Evolutionary conservation across 2,888 invertebrate species (phyloP).

Genomic region (Hemistola chrysoprasaria): DNA sequence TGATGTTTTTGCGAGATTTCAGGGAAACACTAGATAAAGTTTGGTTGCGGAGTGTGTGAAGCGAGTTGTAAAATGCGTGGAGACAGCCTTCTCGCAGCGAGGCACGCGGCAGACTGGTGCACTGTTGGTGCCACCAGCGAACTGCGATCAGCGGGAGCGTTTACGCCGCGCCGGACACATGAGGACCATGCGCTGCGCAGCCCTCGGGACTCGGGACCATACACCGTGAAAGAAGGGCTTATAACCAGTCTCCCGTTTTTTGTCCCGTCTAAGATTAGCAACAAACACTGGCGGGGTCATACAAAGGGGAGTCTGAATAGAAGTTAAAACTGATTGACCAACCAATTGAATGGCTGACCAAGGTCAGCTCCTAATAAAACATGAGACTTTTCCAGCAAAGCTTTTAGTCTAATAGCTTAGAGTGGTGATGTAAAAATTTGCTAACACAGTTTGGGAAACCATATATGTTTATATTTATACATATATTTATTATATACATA

Average conservation of each 20-base stretch:
- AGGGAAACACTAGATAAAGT: slow-evolving; percentile 20
- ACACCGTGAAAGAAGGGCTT: slow-evolving; percentile 64
- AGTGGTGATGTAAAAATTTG: slow-evolving; percentile 8
- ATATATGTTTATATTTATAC: too few species aligned
- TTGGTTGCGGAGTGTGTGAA: slow-evolving; percentile 19
- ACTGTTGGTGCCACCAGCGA: slow-evolving; percentile 35
- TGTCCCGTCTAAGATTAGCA: slow-evolving; percentile 72
- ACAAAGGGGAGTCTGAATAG: slow-evolving; percentile 35
- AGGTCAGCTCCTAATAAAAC: slow-evolving; percentile 8
- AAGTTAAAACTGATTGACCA: slow-evolving; percentile 8
- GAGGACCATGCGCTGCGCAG: slow-evolving; percentile 13
- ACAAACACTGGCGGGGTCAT: slow-evolving; percentile 56
- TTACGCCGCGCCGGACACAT: slow-evolving; percentile 33
- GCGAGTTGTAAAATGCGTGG: slow-evolving; percentile 14
- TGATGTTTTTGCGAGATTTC: slow-evolving; percentile 20
- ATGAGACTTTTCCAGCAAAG: not conserved
- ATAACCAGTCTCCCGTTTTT: slow-evolving; percentile 61
- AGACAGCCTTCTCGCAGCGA: slow-evolving; percentile 52
- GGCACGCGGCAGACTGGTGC: slow-evolving; percentile 63
- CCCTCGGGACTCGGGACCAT: slow-evolving; percentile 23
- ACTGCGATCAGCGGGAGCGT: too few species aligned
- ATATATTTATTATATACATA: too few species aligned
- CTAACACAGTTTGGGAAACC: slow-evolving; percentile 8
- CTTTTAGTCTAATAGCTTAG: not conserved
- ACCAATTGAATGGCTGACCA: slow-evolving; percentile 6